Evolutionary conservation across 2,888 invertebrate genomes (phyloP), one percentile per base, ranked within the genome.

Genomic region (Scotopteryx bipunctaria): DNA sequence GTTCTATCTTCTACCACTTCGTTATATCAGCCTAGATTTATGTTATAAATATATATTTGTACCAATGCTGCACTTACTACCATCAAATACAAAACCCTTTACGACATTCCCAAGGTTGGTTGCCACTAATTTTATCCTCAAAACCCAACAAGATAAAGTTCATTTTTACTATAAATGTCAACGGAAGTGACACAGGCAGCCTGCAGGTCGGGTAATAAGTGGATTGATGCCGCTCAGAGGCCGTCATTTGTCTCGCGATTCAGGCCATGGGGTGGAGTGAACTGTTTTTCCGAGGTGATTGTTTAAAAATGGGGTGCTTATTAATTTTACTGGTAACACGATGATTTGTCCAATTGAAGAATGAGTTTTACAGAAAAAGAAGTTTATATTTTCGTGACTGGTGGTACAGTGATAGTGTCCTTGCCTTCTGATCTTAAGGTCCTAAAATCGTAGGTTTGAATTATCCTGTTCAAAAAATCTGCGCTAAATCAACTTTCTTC

Each of bases 141-240:
- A 11, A 27, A n/a, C n/a, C 9, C 27, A 27, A 2, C 4, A 27
- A 1, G 0, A 9, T 9, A 27, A 27, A 27, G 27, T 27, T 11
- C 9, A 27, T 8, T 27, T 4, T 9, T 9, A n/a, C 25, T 2
- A 23, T 8, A 23, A 8, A n/a, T 25, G 1, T n/a, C 2, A 27
- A 3, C n/a, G 11, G 15, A 0, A 42, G 41, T 41, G 41, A 11
- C 15, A 15, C 35, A 36, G 4, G 25, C 33, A 15, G 8, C 23
- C 13, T 9, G 19, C 73, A 81, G 77, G 76, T 73, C 72, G 71
- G 61, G 81, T 88, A 89, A 90, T 90, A 86, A 88, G 84, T 67
- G 75, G 85, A 87, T 85, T 81, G 86, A 89, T 87, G 83, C 70
- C 57, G 63, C 67, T 64, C 73, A 57, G 55, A 52, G 53, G 41